phyloP scores from a whole-genome alignment of 2,888 invertebrate species.

The Achlya flavicornis region DNA sequence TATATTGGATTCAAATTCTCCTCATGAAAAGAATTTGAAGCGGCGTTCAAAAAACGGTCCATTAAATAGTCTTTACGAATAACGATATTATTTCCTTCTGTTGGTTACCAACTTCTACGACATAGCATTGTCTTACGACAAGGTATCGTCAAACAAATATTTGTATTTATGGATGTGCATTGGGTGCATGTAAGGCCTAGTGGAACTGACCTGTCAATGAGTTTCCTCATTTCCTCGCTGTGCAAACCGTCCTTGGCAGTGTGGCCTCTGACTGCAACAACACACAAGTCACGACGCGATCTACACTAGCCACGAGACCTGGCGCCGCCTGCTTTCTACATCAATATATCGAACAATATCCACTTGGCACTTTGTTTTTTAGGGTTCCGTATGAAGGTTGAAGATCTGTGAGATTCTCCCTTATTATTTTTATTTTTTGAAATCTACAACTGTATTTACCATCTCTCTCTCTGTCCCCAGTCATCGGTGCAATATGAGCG shows the following conservation, averaged over 20 bases:
- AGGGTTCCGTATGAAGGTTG: background rate
- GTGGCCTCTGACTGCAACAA: constrained; percentile 87
- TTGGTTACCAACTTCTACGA: background rate
- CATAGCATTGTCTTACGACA: background rate
- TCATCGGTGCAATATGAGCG: too few relatives aligned
- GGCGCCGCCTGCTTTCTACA: constrained; percentile 65
- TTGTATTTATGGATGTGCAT: constrained; percentile 17
- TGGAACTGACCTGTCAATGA: constrained; percentile 96
- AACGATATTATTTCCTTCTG: background rate
- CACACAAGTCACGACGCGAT: constrained; percentile 80
- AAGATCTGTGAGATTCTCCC: too few relatives aligned
- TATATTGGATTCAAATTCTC: background rate
- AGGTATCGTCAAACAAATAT: background rate
- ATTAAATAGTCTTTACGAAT: background rate
- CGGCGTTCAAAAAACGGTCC: background rate
- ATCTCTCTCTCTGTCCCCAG: too few relatives aligned
- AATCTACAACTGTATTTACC: too few relatives aligned
- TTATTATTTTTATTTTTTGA: too few relatives aligned
- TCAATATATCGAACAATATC: constrained; percentile 53
- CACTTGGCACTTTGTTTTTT: constrained; percentile 23
- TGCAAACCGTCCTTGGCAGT: constrained; percentile 95
- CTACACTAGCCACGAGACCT: constrained; percentile 76
- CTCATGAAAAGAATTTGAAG: background rate
- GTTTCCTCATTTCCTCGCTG: constrained; percentile 98
- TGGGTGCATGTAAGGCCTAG: constrained; percentile 47